These are phyloP conservation scores for Zosterops hypoxanthus DNA, from an alignment of 2,113 vertebrate species.

Conservation along the genomic window DNA sequence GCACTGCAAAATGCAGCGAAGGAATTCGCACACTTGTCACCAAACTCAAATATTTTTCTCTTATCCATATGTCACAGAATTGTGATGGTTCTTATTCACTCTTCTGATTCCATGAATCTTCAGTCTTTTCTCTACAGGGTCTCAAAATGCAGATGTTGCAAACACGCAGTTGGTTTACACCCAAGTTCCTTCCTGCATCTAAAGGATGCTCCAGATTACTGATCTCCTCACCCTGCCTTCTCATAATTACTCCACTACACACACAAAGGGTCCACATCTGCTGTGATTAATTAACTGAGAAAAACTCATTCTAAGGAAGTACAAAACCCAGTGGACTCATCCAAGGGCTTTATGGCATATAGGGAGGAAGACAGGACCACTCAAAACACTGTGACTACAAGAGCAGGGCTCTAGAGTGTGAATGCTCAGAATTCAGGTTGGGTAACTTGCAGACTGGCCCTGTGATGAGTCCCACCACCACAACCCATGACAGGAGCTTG, in stretches of 20 bases:
- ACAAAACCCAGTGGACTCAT: neutral
- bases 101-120: neutral
- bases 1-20: neutral
- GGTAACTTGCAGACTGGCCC: neutral
- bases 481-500: neutral
- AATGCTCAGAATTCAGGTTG: neutral
- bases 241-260: neutral
- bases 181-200: neutral
- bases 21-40: neutral
- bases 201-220: neutral
- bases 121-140: neutral
- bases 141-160: neutral
- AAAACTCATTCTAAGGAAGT: neutral
- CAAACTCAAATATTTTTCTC: neutral
- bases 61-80: neutral
- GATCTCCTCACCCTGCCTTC: neutral
- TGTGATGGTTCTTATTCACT: neutral
- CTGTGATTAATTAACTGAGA: neutral
- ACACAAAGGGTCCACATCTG: neutral
- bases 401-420: neutral
- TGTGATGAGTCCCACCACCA: neutral
- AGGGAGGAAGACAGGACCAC: neutral
- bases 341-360: neutral
- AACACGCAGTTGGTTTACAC: neutral
- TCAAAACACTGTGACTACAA: neutral